Evolutionary conservation across 1,140 invertebrate species (phyloP).

Genomic region (Dufourea novaeangliae): DNA sequence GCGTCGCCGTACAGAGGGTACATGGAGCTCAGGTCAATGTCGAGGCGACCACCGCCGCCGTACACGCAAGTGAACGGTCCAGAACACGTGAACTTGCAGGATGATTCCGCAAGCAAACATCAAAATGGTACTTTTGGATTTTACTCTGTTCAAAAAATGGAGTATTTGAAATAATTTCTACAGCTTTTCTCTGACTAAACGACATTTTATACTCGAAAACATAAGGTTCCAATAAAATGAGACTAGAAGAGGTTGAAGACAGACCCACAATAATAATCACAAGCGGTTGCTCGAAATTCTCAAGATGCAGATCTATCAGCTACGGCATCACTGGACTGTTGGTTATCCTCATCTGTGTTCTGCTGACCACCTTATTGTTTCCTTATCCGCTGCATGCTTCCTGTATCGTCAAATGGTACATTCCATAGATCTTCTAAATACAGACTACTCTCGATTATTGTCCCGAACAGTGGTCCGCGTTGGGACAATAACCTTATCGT

Average conservation of each 20-base stretch:
- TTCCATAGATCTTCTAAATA: background rate
- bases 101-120: background rate
- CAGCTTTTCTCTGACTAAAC: too few species aligned
- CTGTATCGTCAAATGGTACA: conserved; percentile 66
- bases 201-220: too few species aligned
- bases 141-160: too few species aligned
- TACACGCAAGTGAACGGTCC: background rate
- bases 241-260: background rate
- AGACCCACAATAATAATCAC: conserved; percentile 10
- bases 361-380: conserved; percentile 44
- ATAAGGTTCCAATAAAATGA: background rate
- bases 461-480: too few species aligned
- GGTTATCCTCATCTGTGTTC: conserved; percentile 27
- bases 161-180: too few species aligned
- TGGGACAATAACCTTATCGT: too few species aligned
- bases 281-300: background rate
- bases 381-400: conserved; percentile 70
- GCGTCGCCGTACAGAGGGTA: conserved; percentile 6
- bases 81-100: background rate
- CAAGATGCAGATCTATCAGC: conserved; percentile 13
- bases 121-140: conserved; percentile 25
- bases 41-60: conserved; percentile 22
- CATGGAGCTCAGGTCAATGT: conserved; percentile 47
- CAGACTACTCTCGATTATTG: background rate
- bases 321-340: conserved; percentile 27